These are phyloP conservation scores for Scaptomyza hsui DNA, from an alignment of 1,140 invertebrate species.

Conservation along the genomic window DNA sequence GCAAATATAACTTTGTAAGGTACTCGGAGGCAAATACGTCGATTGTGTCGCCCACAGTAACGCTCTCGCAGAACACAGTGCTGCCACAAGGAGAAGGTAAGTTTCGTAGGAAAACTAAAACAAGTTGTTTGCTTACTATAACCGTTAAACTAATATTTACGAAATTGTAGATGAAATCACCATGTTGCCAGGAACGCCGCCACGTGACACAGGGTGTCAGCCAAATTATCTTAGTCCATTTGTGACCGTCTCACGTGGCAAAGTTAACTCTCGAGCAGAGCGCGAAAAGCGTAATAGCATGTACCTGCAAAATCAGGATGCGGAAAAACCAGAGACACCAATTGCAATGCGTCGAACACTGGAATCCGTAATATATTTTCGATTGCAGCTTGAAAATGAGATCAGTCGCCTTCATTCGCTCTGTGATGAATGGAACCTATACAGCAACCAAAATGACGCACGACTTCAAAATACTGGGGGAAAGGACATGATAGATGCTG, in stretches of 20 bases:
- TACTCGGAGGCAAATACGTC: constrained; percentile 42
- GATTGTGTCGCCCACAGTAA: constrained; percentile 17
- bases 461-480: constrained; percentile 60
- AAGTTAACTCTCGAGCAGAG: constrained; percentile 84
- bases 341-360: constrained; percentile 80
- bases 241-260: constrained; percentile 83
- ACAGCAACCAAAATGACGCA: constrained; percentile 59
- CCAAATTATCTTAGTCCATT: constrained; percentile 77
- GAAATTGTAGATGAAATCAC: constrained; percentile 12
- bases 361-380: constrained; percentile 86
- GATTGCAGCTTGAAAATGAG: constrained; percentile 85
- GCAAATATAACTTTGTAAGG: constrained; percentile 58
- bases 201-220: constrained; percentile 15
- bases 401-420: constrained; percentile 83
- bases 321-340: constrained; percentile 16
- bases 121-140: not conserved
- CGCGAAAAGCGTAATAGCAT: constrained; percentile 81
- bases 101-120: not conserved
- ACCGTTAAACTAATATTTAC: not conserved
- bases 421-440: constrained; percentile 84
- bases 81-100: not conserved
- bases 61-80: not conserved
- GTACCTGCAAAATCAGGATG: constrained; percentile 39
- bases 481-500: constrained; percentile 87
- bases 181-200: constrained; percentile 26